Evolutionary conservation across 2,113 vertebrate species (phyloP).

Genomic region (Festucalex cinctus): DNA sequence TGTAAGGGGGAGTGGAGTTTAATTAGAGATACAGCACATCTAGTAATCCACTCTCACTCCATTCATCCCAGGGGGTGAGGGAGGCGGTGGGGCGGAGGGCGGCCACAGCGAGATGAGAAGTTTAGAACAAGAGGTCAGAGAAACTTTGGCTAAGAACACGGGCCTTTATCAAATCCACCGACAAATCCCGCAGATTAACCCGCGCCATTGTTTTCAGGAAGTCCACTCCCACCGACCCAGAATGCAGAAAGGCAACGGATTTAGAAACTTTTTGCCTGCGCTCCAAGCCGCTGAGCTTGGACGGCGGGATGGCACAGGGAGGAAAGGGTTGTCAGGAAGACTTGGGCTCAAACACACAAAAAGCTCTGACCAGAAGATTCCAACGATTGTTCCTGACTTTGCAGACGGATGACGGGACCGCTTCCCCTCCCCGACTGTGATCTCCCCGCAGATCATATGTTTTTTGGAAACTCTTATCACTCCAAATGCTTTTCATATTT

Average conservation of each 20-base stretch:
- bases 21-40: constrained; percentile 66
- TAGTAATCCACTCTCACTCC: constrained; percentile 63
- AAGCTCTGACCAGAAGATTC: constrained; percentile 69
- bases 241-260: constrained; percentile 54
- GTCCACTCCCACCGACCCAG: constrained; percentile 57
- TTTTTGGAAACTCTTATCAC: constrained; percentile 64
- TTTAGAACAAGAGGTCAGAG: constrained; percentile 69
- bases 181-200: constrained; percentile 70
- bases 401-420: constrained; percentile 54
- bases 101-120: constrained; percentile 49
- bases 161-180: constrained; percentile 65
- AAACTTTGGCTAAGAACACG: constrained; percentile 60
- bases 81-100: constrained; percentile 27
- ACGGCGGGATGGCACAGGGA: constrained; percentile 52
- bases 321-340: constrained; percentile 59
- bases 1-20: constrained; percentile 56
- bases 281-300: constrained; percentile 55
- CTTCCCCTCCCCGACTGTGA: constrained; percentile 63
- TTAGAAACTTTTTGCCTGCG: constrained; percentile 48
- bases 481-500: constrained; percentile 67
- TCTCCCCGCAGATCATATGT: constrained; percentile 73
- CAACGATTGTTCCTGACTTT: constrained; percentile 63
- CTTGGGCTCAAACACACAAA: constrained; percentile 45
- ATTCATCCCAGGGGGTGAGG: constrained; percentile 43
- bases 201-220: constrained; percentile 69